phyloP scores from a whole-genome alignment of 2,113 vertebrate species.

The Nothobranchius furzeri region DNA sequence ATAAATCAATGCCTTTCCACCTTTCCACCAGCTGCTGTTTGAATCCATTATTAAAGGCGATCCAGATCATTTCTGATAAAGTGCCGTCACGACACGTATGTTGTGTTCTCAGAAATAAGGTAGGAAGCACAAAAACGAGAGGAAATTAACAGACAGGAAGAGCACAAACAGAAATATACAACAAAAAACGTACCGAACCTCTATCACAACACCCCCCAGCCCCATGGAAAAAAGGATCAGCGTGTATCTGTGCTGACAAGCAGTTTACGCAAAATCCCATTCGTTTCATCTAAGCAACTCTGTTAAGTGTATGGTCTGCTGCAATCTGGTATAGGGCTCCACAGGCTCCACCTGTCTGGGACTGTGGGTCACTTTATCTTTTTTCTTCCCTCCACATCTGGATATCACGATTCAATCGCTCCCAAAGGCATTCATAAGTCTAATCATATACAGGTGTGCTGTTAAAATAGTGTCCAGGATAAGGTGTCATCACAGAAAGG shows the following conservation, averaged over 20 bases:
- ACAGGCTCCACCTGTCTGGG: slow-evolving; percentile 58
- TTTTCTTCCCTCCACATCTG: slow-evolving; percentile 35
- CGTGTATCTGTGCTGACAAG: slow-evolving; percentile 77
- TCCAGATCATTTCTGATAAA: slow-evolving; percentile 70
- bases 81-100: slow-evolving; percentile 46
- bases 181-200: slow-evolving; percentile 34
- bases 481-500: slow-evolving; percentile 13
- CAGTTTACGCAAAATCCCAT: slow-evolving; percentile 79
- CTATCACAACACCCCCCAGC: slow-evolving; percentile 28
- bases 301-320: slow-evolving; percentile 65
- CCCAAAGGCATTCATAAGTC: slow-evolving; percentile 8
- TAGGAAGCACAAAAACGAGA: slow-evolving; percentile 46
- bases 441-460: slow-evolving; percentile 38
- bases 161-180: slow-evolving; percentile 26
- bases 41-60: slow-evolving; percentile 76
- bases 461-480: slow-evolving; percentile 23
- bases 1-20: slow-evolving; percentile 79
- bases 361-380: slow-evolving; percentile 22
- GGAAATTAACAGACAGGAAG: slow-evolving; percentile 33
- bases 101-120: slow-evolving; percentile 34
- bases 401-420: slow-evolving; percentile 19
- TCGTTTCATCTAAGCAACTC: slow-evolving; percentile 67
- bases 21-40: slow-evolving; percentile 76
- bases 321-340: slow-evolving; percentile 46
- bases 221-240: slow-evolving; percentile 73